Base-by-base conservation (phyloP, 2,797 vertebrate species). In the Trichosurus vulpecula region DNA sequence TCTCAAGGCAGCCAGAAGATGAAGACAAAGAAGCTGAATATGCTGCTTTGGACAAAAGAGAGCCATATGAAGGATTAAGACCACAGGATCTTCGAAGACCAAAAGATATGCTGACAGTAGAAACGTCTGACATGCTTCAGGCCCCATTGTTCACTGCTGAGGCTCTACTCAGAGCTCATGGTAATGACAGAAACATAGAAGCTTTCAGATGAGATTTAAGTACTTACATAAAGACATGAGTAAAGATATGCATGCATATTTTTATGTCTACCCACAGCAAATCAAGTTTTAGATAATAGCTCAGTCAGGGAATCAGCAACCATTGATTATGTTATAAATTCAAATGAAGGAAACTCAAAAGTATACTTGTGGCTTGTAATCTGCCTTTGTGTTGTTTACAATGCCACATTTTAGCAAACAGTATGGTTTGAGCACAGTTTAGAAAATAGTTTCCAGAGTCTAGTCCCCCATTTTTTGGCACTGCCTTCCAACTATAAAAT, bases 51-150 rank as follows among this genome's bases (percentile, higher is more conserved):
- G 99, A 99, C 98, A 99, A 99, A 98, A 99, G 99, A 99, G 99
- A 99, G 99, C 98, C 99, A 22, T 99, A 99, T 94, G 99, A 99
- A 98, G 99, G 99, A 94, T 98, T 99, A 97, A 99, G 99, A 94
- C 99, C 99, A 97, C 99, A 99, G 98, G 99, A 99, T 97, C 99
- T 99, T 92, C 99, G 99, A 57, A 99, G 99, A 97, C 98, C 99
- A 95, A 99, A 99, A 99, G 99, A 99, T 98, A 99, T 99, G 99
- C 98, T 99, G 98, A 99, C 99, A 8, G 99, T 99, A 98, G 99
- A 99, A 98, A 99, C 99, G 11, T 99, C 99, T 55, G 99, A 99
- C 98, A 99, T 99, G 99, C 99, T 99, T 95, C 99, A 99, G 98
- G 99, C 99, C 41, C 99, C 99, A 0, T 99, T 99, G 51, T 99